These are phyloP conservation scores for Ariopsis seemanni DNA, from an alignment of 2,113 vertebrate species.

Conservation along the genomic window DNA sequence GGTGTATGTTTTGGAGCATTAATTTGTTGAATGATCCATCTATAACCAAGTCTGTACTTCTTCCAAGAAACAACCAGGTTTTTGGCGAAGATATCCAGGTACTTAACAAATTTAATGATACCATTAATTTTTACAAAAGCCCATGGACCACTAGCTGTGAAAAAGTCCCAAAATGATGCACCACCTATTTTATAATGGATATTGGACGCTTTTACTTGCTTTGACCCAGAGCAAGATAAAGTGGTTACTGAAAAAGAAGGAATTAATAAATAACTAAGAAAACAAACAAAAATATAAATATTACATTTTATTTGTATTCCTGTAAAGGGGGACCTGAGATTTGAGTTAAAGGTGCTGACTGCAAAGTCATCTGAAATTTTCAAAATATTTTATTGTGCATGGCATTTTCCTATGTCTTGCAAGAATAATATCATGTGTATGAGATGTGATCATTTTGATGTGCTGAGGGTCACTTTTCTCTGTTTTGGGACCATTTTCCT, in stretches of 20 bases:
- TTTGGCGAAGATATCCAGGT: background rate
- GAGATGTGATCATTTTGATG: no score
- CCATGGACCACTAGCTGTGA: background rate
- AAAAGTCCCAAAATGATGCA: background rate
- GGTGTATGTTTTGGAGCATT: background rate
- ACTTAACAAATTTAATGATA: background rate
- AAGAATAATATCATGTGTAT: no score
- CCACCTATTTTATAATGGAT: background rate
- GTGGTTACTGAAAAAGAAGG: background rate
- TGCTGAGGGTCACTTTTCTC: no score
- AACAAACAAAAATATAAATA: background rate
- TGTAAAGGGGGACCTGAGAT: no score
- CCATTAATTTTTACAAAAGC: conserved; percentile 1
- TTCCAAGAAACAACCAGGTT: background rate
- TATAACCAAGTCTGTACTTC: background rate
- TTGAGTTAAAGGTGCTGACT: no score
- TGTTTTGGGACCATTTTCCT: no score
- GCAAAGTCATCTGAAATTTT: no score
- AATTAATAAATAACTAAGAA: background rate
- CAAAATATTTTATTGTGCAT: no score
- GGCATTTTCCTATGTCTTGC: no score
- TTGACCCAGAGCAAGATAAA: background rate
- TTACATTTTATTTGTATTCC: background rate
- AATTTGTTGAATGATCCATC: background rate
- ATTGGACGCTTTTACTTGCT: background rate